These are phyloP conservation scores for Schizopygopsis pylzovi DNA, from an alignment of 2,797 vertebrate species.

Conservation along the genomic window DNA sequence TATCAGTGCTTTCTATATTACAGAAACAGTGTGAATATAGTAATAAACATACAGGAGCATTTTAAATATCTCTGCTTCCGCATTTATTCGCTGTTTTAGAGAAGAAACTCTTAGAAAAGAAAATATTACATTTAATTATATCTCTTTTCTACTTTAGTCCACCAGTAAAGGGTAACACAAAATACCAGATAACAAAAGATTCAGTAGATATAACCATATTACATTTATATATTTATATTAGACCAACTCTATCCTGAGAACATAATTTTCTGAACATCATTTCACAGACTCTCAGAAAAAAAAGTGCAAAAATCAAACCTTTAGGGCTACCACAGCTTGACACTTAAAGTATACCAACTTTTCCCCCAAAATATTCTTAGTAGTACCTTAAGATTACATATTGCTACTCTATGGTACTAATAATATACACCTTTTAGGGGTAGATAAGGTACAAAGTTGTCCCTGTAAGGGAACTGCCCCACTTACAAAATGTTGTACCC, in stretches of 20 bases:
- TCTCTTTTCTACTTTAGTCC: neutral
- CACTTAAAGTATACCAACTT: neutral
- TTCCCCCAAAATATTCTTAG: neutral
- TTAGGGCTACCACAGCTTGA: neutral
- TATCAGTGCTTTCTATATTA: slow-evolving; percentile 60
- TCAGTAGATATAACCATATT: neutral
- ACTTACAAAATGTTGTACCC: neutral
- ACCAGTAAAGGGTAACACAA: neutral
- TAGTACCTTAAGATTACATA: neutral
- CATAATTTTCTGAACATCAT: no score
- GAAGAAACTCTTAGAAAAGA: slow-evolving; percentile 6
- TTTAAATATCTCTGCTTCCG: slow-evolving; percentile 18
- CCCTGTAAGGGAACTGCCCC: neutral
- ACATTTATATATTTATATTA: no score
- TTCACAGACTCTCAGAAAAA: no score
- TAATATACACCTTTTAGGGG: neutral
- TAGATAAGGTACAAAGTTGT: neutral
- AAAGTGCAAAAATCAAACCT: no score
- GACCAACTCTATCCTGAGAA: no score
- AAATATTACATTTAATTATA: slow-evolving; percentile 35
- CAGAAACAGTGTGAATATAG: slow-evolving; percentile 40
- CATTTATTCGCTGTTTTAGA: slow-evolving; percentile 27
- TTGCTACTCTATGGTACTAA: neutral
- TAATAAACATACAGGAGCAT: slow-evolving; percentile 46
- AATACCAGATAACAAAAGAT: neutral